These are phyloP conservation scores for Entelurus aequoreus DNA, from an alignment of 2,113 vertebrate species.

Conservation along the genomic window DNA sequence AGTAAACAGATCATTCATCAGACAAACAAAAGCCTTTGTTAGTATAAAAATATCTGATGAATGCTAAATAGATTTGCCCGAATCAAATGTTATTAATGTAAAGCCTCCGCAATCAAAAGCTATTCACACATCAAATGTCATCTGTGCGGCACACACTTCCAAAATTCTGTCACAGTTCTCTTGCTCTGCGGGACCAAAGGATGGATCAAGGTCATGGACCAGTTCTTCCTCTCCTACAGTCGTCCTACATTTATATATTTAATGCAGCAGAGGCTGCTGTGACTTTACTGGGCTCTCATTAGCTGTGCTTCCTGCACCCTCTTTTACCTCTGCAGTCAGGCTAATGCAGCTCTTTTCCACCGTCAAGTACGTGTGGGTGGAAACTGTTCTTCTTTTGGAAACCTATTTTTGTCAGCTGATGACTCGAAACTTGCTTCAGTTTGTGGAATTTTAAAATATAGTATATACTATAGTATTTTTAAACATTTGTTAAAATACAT, in stretches of 20 bases:
- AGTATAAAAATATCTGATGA: conserved; percentile 31
- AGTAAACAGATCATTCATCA: conserved; percentile 22
- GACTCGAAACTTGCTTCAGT: background rate
- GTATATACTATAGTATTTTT: no score
- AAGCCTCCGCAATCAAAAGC: conserved; percentile 48
- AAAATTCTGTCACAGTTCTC: no score
- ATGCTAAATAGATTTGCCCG: conserved; percentile 37
- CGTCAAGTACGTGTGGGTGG: background rate
- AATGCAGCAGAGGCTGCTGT: conserved; percentile 10
- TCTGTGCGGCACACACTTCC: conserved; percentile 13
- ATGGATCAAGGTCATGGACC: conserved; percentile 6
- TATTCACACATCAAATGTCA: conserved; percentile 43
- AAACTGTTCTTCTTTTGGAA: no score
- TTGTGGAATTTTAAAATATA: conserved; percentile 13
- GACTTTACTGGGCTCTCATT: conserved; percentile 4
- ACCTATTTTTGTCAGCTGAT: background rate
- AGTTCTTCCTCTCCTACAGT: background rate
- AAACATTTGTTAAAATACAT: no score
- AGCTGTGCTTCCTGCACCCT: conserved; percentile 14
- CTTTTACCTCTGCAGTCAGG: conserved; percentile 25
- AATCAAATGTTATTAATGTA: conserved; percentile 47
- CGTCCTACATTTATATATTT: conserved; percentile 8
- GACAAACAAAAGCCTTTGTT: conserved; percentile 20
- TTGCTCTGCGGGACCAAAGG: background rate
- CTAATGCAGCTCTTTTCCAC: background rate